Evolutionary conservation across 2,888 invertebrate species (phyloP).

Genomic region (Neoascia interrupta): DNA sequence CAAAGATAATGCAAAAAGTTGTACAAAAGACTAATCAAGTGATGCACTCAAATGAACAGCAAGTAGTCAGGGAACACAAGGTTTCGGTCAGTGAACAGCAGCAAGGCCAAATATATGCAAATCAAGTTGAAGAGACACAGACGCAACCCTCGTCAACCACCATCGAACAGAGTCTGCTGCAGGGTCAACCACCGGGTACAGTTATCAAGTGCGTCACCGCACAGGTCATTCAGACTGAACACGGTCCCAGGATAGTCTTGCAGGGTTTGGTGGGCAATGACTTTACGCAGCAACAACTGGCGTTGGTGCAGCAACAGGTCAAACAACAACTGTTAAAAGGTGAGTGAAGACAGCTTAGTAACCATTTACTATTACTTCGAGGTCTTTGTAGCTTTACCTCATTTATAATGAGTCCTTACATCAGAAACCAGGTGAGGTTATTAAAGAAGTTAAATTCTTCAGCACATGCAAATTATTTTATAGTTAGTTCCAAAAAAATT

Average conservation of each 20-base stretch:
- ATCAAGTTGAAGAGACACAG: slow-evolving; percentile 43
- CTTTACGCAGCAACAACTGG: slow-evolving; percentile 89
- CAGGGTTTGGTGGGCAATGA: slow-evolving; percentile 92
- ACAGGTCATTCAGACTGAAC: slow-evolving; percentile 91
- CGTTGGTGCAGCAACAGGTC: slow-evolving; percentile 92
- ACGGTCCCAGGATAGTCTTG: slow-evolving; percentile 91
- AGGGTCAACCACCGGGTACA: slow-evolving; percentile 91
- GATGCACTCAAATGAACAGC: slow-evolving; percentile 65
- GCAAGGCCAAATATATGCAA: slow-evolving; percentile 19
- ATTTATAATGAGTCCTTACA: no score
- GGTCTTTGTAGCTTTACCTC: no score
- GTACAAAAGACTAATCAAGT: slow-evolving; percentile 71
- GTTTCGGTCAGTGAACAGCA: slow-evolving; percentile 51
- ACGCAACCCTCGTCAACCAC: slow-evolving; percentile 73
- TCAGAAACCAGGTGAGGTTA: no score
- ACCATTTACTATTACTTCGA: no score
- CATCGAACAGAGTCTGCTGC: slow-evolving; percentile 87
- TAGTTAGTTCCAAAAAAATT: background rate
- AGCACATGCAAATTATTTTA: background rate
- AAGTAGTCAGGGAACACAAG: slow-evolving; percentile 47
- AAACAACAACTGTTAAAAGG: slow-evolving; percentile 93
- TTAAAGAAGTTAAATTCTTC: no score
- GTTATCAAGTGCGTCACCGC: slow-evolving; percentile 93
- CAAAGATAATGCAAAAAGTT: slow-evolving; percentile 48
- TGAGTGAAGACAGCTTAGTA: slow-evolving; percentile 75